Percentiles rank a stretch among this genome's conserved stretches.
Conservation (phyloP, 2,113 vertebrate species). For the Sceloporus tristichus region DNA sequence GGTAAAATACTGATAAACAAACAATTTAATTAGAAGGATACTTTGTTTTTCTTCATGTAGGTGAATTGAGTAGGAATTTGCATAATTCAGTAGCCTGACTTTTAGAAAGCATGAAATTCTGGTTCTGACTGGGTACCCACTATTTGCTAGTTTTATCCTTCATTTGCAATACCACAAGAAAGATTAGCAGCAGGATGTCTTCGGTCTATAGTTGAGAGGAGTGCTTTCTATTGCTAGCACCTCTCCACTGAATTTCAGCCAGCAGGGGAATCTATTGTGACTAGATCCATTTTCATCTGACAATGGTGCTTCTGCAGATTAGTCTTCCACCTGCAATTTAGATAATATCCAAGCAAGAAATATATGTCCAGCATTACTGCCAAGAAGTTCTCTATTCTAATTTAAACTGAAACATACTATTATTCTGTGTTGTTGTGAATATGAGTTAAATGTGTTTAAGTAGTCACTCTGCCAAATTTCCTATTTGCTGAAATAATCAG, state of each 20-base stretch:
- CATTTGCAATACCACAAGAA: background rate
- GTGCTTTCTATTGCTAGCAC: background rate
- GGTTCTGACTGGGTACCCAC: background rate
- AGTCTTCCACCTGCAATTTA: background rate
- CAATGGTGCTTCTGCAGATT: conserved; percentile 1
- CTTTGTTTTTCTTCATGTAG: background rate
- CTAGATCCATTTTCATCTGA: conserved; percentile 8
- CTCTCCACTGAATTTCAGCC: conserved; percentile 11
- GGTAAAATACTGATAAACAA: background rate
- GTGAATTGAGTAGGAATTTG: background rate
- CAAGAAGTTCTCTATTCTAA: background rate
- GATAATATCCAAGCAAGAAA: background rate
- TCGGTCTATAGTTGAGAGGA: background rate
- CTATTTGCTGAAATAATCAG: background rate
- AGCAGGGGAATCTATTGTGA: background rate
- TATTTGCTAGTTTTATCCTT: background rate
- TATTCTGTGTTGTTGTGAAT: background rate
- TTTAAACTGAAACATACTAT: background rate
- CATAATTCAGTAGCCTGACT: background rate
- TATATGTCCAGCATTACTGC: background rate
- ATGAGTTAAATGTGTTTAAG: background rate
- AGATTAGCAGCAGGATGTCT: background rate
- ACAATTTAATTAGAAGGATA: background rate
- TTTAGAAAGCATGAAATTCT: background rate
- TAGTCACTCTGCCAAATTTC: background rate